Evolutionary conservation across 1,140 invertebrate species (phyloP).

Genomic region (Brachionus rotundiformis): DNA sequence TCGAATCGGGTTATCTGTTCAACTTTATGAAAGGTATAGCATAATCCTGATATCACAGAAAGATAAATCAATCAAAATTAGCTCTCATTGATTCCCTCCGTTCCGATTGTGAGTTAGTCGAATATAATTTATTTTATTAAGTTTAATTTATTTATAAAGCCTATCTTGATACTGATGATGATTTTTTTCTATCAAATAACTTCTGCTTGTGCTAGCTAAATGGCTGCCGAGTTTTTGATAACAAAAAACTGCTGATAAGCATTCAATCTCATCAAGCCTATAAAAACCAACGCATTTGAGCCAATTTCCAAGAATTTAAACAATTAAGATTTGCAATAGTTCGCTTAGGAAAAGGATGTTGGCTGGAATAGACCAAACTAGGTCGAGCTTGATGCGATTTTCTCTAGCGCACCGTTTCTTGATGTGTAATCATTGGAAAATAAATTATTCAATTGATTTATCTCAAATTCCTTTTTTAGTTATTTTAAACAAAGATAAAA

Average conservation of each 20-base stretch:
- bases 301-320: constrained; percentile 2
- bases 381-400: constrained; percentile 15
- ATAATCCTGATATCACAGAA: background rate
- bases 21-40: background rate
- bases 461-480: constrained; percentile 9
- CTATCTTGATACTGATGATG: constrained; percentile 8
- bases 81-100: constrained; percentile 6
- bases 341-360: background rate
- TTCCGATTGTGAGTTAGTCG: constrained; percentile 11
- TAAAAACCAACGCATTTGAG: background rate
- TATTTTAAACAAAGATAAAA: constrained; percentile 22
- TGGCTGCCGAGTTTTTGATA: constrained; percentile 16
- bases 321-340: background rate
- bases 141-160: constrained; percentile 13
- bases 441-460: constrained; percentile 18
- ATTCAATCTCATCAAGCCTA: background rate
- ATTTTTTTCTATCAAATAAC: constrained; percentile 8
- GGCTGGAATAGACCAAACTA: background rate
- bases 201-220: constrained; percentile 4
- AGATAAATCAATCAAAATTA: constrained; percentile 10
- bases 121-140: constrained; percentile 24
- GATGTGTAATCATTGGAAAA: background rate
- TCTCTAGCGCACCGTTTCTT: background rate
- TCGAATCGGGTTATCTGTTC: background rate
- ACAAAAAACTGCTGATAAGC: constrained; percentile 18